Percentiles rank a stretch among this genome's conserved stretches.
Conservation (phyloP, 2,888 invertebrate genomes). For the Drosophila diplacantha region DNA sequence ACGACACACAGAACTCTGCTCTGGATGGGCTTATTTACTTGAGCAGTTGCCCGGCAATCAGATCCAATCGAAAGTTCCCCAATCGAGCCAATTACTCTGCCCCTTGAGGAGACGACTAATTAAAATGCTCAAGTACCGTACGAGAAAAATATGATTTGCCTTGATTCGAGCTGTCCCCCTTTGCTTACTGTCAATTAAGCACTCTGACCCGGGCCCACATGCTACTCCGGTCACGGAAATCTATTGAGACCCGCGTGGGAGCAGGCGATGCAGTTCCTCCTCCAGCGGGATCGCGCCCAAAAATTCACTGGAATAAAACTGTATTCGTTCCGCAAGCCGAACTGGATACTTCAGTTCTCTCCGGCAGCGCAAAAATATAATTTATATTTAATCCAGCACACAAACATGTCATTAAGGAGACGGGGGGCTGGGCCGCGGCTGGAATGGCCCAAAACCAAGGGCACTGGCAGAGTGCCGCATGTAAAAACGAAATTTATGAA, state of each 20-base stretch:
- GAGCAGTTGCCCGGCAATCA: constrained; percentile 24
- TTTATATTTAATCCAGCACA: constrained; percentile 66
- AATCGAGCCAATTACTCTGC: constrained; percentile 47
- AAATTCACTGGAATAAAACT: constrained; percentile 57
- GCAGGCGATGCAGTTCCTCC: neutral
- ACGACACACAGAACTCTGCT: constrained; percentile 42
- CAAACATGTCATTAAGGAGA: constrained; percentile 70
- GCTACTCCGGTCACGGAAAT: constrained; percentile 16
- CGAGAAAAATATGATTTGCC: constrained; percentile 22
- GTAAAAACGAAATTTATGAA: constrained; percentile 66
- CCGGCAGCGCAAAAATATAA: constrained; percentile 54
- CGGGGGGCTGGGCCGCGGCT: constrained; percentile 12
- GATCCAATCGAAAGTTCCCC: constrained; percentile 27
- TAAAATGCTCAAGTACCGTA: constrained; percentile 32
- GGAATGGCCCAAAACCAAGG: constrained; percentile 25
- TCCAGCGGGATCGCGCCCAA: constrained; percentile 8
- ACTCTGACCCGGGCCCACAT: constrained; percentile 29
- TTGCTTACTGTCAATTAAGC: constrained; percentile 40
- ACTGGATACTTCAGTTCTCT: constrained; percentile 38
- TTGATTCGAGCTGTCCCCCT: constrained; percentile 19
- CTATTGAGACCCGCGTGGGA: constrained; percentile 17
- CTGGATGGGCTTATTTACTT: constrained; percentile 41
- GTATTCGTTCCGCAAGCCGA: constrained; percentile 51
- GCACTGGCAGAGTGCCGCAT: constrained; percentile 52
- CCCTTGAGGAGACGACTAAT: constrained; percentile 40